Evolutionary conservation across 37 sponge, comb jelly and placozoan species (phyloP), one percentile per base, ranked within the genome.

Genomic region (Cliona cf. orientalis): DNA sequence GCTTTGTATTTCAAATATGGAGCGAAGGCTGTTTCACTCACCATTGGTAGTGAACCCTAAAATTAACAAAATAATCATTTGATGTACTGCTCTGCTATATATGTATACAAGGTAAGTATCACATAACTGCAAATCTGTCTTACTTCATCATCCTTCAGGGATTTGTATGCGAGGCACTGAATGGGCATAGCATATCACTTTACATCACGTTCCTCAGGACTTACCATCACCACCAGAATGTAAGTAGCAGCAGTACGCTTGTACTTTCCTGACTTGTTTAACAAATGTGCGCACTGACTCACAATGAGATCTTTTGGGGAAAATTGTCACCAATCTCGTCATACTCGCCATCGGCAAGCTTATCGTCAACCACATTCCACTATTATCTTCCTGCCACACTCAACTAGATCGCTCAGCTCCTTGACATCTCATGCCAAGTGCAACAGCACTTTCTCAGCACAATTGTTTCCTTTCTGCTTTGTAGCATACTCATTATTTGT

Each of bases 121-220:
- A 37, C 38, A 7, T 31, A 9, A 37, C 5, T 11, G 12, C 38
- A 68, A 37, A 37, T 68, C 69, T 36, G 7, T 21, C 80, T 58
- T 1, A 68, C 32, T 21, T 67, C 70, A n/a, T 39, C 31, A 21
- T 80, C 58, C 41, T 69, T 80, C 19, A 80, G 43, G 11, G 62
- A 40, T n/a, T 23, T 2, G 34, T 80, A 80, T 36, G 81, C 72
- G 33, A 85, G 9, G 11, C 75, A 67, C 44, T 85, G 86, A 0
- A 85, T 61, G 5, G 84, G 84, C 23, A 84, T 9, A 39, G 84
- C 84, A 75, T 84, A 84, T 1, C 68, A 76, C 29, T 85, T 85
- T 11, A 2, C 0, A 11, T 70, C 26, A 0, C 86, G 26, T 28
- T 35, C 28, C 5, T 77, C 85, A 4, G 76, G 56, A 34, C 76